These are phyloP conservation scores for Chlorodrepanis virens DNA, from an alignment of 2,113 vertebrate genomes.

Conservation along the genomic window DNA sequence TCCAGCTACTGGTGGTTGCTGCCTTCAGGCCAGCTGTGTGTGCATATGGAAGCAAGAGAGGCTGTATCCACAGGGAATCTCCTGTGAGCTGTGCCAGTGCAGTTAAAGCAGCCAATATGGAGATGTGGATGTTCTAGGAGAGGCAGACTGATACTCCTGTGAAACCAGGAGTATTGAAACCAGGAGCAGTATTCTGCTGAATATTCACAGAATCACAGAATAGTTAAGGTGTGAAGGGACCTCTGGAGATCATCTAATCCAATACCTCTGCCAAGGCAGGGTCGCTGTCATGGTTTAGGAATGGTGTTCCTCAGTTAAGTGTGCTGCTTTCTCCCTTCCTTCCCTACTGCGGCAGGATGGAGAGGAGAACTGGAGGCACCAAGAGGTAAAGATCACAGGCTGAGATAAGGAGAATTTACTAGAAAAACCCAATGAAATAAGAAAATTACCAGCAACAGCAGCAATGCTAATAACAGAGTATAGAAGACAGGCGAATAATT, in stretches of 20 bases:
- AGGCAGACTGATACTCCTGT: background rate
- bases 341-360: background rate
- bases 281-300: background rate
- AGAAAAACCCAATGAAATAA: background rate
- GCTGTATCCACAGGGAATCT: background rate
- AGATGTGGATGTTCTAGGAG: background rate
- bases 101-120: background rate
- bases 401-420: background rate
- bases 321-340: background rate
- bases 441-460: background rate
- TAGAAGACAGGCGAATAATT: rapidly evolving
- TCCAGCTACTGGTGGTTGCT: background rate
- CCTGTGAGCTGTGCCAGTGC: background rate
- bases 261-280: background rate
- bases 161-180: background rate
- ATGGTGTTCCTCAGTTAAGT: background rate
- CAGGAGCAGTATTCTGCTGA: background rate
- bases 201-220: background rate
- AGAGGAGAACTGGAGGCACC: background rate
- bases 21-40: background rate
- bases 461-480: background rate
- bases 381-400: background rate
- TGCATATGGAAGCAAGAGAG: rapidly evolving
- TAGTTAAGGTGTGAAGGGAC: background rate
- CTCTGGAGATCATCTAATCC: background rate